phyloP scores from a whole-genome alignment of 2,113 vertebrate species.

The Dromaius novaehollandiae region DNA sequence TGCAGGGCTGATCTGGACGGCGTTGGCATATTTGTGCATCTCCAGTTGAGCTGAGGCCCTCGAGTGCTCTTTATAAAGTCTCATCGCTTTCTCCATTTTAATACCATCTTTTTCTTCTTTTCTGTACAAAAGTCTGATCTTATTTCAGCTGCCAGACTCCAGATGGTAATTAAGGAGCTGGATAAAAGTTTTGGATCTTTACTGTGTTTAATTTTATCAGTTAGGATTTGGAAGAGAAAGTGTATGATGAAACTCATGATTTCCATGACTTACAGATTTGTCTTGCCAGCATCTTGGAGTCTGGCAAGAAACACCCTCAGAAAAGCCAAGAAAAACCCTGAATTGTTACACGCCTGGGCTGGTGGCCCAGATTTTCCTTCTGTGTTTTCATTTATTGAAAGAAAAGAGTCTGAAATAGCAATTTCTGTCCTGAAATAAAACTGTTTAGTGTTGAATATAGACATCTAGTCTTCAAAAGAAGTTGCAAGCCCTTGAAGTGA shows the following conservation, averaged over 20 bases:
- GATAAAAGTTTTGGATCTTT: conserved; percentile 29
- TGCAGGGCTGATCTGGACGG: background rate
- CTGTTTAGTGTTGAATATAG: background rate
- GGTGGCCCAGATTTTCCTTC: conserved; percentile 17
- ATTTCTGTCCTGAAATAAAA: background rate
- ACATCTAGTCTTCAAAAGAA: background rate
- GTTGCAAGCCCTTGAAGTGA: background rate
- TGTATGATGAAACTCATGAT: background rate
- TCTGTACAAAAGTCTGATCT: background rate
- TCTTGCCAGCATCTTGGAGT: conserved; percentile 19
- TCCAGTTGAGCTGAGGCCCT: background rate
- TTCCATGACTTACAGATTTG: conserved; percentile 55
- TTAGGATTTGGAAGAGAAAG: conserved; percentile 19
- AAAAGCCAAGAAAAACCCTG: conserved; percentile 49
- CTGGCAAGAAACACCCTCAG: background rate
- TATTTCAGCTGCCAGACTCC: background rate
- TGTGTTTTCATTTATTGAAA: conserved; percentile 50
- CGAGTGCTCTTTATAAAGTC: background rate
- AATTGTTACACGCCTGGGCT: conserved; percentile 31
- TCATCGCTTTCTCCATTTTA: background rate
- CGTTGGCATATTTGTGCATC: background rate
- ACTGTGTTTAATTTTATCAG: conserved; percentile 1
- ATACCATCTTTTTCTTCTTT: background rate
- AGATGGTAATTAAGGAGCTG: conserved; percentile 33
- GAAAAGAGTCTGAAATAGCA: background rate